phyloP scores from a whole-genome alignment of 2,797 vertebrate genomes.

The Pygocentrus nattereri region DNA sequence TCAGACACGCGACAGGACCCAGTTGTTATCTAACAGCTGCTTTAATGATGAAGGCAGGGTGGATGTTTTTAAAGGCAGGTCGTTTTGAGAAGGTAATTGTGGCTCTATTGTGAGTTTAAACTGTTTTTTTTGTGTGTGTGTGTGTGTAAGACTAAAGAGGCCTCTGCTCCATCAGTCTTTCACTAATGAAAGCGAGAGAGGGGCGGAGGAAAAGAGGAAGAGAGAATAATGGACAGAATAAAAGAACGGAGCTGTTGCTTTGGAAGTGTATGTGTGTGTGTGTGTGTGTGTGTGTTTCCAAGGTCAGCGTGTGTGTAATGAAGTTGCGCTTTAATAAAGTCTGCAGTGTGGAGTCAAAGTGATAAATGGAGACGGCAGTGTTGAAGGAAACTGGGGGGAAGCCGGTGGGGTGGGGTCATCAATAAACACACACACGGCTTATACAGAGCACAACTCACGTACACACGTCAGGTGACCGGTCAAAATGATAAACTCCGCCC shows the following conservation, averaged over 20 bases:
- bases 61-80: too few species aligned
- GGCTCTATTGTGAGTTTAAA: background rate
- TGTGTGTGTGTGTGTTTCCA: constrained; percentile 29
- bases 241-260: background rate
- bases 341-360: constrained; percentile 58
- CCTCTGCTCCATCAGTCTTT: background rate
- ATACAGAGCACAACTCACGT: background rate
- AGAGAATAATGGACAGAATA: background rate
- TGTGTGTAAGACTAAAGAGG: background rate
- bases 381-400: constrained; percentile 15
- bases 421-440: constrained; percentile 43
- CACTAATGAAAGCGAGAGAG: constrained; percentile 41
- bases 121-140: background rate
- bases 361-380: constrained; percentile 53
- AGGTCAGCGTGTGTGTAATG: constrained; percentile 43
- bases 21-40: too few species aligned
- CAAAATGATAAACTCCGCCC: background rate
- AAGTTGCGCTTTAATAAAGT: constrained; percentile 58
- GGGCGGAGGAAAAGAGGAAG: background rate
- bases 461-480: background rate
- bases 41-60: too few species aligned
- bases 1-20: too few species aligned
- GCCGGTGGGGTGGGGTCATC: constrained; percentile 35
- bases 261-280: constrained; percentile 14
- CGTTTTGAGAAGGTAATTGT: background rate